phyloP scores from a whole-genome alignment of 2,888 invertebrate species.

The Coelogynopora nodosa region DNA sequence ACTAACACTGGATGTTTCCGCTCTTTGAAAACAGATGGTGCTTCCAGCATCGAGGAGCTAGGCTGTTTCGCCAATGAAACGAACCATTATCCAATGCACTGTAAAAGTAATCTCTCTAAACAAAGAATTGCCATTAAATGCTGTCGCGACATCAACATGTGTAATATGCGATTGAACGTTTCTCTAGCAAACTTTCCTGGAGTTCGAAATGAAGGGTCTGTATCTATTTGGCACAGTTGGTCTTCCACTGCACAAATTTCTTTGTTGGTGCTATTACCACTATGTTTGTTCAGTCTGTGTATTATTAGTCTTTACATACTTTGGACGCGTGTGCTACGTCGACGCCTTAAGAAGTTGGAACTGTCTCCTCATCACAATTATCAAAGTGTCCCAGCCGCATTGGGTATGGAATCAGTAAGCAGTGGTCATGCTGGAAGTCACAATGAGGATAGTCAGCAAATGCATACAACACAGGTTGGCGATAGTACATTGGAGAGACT shows the following conservation, averaged over 20 bases:
- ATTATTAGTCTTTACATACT: not conserved
- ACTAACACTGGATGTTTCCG: not conserved
- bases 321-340: not conserved
- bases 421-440: no score
- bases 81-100: not conserved
- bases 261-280: not conserved
- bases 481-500: not conserved
- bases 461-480: not conserved
- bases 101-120: not conserved
- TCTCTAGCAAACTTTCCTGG: not conserved
- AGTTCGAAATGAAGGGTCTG: not conserved
- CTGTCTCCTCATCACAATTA: not conserved
- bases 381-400: not conserved
- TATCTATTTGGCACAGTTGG: not conserved
- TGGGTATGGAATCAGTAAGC: not conserved
- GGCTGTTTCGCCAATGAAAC: not conserved
- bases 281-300: not conserved
- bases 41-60: not conserved
- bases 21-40: not conserved
- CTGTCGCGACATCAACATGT: not conserved
- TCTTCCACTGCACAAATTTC: not conserved
- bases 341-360: not conserved
- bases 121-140: not conserved
- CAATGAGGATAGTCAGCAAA: not conserved
- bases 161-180: not conserved